Conservation (phyloP, 2,113 vertebrate species). For the Pseudopodoces humilis region DNA sequence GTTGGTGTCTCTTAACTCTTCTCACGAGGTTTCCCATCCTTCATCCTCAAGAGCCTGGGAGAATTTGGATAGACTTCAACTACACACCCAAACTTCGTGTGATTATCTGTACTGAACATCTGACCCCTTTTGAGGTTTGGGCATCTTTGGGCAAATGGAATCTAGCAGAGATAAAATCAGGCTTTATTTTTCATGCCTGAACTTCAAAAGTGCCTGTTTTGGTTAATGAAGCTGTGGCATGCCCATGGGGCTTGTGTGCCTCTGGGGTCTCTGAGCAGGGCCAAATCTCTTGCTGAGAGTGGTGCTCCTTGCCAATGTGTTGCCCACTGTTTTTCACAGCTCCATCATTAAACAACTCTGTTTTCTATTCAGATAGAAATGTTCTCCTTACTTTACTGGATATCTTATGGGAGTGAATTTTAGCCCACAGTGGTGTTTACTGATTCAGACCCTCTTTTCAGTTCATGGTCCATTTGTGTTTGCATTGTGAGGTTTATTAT, state of each 20-base stretch:
- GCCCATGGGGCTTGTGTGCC: neutral
- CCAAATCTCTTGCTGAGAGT: neutral
- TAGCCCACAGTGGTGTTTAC: neutral
- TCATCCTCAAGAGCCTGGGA: constrained; percentile 20
- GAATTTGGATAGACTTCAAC: constrained; percentile 58
- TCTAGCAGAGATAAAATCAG: constrained; percentile 52
- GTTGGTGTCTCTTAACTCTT: constrained; percentile 47
- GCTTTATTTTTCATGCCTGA: constrained; percentile 56
- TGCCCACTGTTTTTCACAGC: neutral
- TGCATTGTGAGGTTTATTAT: neutral
- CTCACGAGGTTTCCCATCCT: constrained; percentile 36
- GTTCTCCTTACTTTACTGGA: neutral
- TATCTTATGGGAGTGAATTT: neutral
- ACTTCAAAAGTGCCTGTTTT: constrained; percentile 54
- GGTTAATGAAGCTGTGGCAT: constrained; percentile 50
- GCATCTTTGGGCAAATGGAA: constrained; percentile 61
- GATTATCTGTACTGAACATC: constrained; percentile 64
- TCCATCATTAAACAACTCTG: neutral
- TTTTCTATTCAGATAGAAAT: neutral
- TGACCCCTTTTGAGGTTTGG: constrained; percentile 63
- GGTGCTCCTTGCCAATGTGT: neutral
- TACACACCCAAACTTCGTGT: constrained; percentile 43
- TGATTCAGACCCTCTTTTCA: neutral
- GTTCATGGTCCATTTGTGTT: neutral
- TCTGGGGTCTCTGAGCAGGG: neutral